Conservation (phyloP, 2,888 invertebrate genomes). For the Rhagonycha fulva region DNA sequence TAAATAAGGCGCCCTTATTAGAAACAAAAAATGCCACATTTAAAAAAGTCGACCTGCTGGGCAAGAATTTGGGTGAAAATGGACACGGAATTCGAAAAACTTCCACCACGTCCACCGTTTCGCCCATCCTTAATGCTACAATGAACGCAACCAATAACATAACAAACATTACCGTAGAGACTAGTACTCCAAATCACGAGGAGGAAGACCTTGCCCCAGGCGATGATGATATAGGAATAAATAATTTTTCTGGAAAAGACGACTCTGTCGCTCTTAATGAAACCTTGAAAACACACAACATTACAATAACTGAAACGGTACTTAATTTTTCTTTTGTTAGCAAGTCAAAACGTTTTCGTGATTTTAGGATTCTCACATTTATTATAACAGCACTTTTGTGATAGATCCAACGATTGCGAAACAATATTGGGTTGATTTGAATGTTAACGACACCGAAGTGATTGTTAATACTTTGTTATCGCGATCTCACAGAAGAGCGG, state of each 20-base stretch:
- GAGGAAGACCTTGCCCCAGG: conserved; percentile 32
- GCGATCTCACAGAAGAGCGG: conserved; percentile 81
- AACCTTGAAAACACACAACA: conserved; percentile 54
- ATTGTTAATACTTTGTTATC: conserved; percentile 75
- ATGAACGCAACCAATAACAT: background rate
- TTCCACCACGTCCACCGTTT: conserved; percentile 25
- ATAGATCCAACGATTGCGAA: conserved; percentile 64
- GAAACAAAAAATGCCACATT: background rate
- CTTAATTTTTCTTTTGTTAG: conserved; percentile 15
- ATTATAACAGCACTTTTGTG: conserved; percentile 78
- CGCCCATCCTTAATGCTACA: background rate
- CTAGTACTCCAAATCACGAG: conserved; percentile 5
- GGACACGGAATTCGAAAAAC: conserved; percentile 55
- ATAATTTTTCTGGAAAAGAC: conserved; percentile 48
- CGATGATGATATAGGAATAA: conserved; percentile 48
- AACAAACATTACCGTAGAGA: background rate
- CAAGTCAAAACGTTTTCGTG: conserved; percentile 9
- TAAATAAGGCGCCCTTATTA: background rate
- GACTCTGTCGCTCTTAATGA: conserved; percentile 47
- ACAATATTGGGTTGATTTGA: conserved; percentile 74
- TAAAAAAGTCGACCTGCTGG: conserved; percentile 17
- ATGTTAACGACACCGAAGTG: conserved; percentile 59
- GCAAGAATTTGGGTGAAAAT: conserved; percentile 55
- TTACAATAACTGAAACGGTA: conserved; percentile 52
- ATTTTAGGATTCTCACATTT: conserved; percentile 71